Evolutionary conservation across 2,113 vertebrate genomes (phyloP).

Genomic region (Oreochromis aureus): DNA sequence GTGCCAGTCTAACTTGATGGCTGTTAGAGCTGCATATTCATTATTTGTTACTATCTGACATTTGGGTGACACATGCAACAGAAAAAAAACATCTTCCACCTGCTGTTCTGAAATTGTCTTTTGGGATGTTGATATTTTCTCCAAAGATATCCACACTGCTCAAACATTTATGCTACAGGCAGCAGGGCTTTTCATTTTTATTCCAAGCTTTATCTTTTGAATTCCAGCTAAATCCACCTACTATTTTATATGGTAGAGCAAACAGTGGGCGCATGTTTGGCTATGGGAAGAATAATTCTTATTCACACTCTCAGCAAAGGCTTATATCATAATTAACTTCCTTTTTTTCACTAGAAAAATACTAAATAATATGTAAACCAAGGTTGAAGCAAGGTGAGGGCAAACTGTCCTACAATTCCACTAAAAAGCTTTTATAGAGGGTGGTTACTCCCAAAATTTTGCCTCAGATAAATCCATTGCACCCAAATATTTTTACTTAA

Average conservation of each 20-base stretch:
- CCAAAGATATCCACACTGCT: not conserved
- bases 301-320: not conserved
- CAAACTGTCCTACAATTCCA: not conserved
- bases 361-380: not conserved
- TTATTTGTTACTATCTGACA: not conserved
- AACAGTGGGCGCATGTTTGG: not conserved
- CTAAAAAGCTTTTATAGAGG: slow-evolving; percentile 20
- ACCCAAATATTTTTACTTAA: slow-evolving; percentile 5
- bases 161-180: not conserved
- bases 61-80: not conserved
- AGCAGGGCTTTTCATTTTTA: not conserved
- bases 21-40: slow-evolving; percentile 7
- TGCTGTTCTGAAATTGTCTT: not conserved
- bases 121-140: not conserved
- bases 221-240: not conserved
- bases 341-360: not conserved
- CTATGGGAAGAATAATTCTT: not conserved
- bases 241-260: not conserved
- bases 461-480: not conserved
- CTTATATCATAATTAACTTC: not conserved
- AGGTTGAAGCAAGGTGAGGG: not conserved
- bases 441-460: not conserved
- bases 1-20: not conserved
- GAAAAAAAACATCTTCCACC: not conserved
- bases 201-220: not conserved